Conservation (phyloP, 1,140 invertebrate genomes). For the Geopemphigus sp. region DNA sequence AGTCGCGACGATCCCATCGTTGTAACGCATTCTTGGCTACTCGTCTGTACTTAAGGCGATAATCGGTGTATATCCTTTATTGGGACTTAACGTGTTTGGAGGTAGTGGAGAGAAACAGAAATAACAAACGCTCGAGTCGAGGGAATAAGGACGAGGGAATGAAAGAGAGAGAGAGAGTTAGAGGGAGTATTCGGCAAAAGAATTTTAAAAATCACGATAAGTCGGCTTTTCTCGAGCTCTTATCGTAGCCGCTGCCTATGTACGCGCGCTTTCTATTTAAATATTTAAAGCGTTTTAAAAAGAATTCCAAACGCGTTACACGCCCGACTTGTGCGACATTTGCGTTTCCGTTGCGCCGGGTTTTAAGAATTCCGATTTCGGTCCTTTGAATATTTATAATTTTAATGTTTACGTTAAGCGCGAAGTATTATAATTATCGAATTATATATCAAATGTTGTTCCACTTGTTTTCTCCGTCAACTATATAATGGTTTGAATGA, state of each 20-base stretch:
- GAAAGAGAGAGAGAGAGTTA: not conserved
- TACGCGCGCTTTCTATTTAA: not conserved
- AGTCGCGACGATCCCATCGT: not conserved
- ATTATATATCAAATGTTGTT: not conserved
- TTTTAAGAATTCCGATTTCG: not conserved
- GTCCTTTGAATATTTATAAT: constrained; percentile 14
- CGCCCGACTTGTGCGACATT: constrained; percentile 22
- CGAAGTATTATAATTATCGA: not conserved
- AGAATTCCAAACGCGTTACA: constrained; percentile 23
- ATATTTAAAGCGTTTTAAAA: constrained; percentile 34
- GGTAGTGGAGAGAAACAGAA: not conserved
- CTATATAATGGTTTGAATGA: no score
- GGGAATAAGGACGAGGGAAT: not conserved
- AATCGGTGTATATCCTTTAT: constrained; percentile 2
- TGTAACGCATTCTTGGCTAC: not conserved
- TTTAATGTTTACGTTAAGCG: constrained; percentile 19
- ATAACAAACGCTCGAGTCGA: not conserved
- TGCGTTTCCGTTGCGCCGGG: constrained; percentile 3
- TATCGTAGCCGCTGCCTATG: constrained; percentile 14
- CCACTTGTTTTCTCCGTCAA: not conserved
- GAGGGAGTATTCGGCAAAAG: not conserved
- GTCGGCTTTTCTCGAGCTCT: constrained; percentile 25
- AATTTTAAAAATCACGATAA: constrained; percentile 27
- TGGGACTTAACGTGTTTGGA: no score
- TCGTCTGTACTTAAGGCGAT: not conserved